Evolutionary conservation across 2,113 vertebrate species (phyloP).

Genomic region (Ochotona curzoniae): DNA sequence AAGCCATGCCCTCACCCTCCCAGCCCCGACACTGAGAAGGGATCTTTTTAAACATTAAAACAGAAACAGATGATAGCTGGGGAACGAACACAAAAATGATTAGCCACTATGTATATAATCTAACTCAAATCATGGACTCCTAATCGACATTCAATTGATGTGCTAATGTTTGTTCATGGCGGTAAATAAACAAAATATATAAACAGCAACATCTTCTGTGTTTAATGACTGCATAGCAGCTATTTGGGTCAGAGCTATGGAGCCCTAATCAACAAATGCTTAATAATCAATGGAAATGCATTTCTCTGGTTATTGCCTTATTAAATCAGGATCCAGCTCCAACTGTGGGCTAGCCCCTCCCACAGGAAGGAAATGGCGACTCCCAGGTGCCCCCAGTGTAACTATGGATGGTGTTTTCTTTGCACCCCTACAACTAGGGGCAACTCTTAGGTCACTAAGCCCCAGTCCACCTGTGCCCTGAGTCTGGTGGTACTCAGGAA

Average conservation of each 20-base stretch:
- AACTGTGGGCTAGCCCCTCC: constrained; percentile 37
- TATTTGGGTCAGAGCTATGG: constrained; percentile 83
- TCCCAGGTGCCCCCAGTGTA: neutral
- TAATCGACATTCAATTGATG: constrained; percentile 88
- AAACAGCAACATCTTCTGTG: constrained; percentile 85
- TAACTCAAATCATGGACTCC: constrained; percentile 81
- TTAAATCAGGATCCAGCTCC: constrained; percentile 82
- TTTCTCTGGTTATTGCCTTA: constrained; percentile 85
- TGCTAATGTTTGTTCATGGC: constrained; percentile 81
- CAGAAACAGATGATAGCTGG: constrained; percentile 76
- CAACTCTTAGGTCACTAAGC: neutral
- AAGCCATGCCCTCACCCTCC: constrained; percentile 68
- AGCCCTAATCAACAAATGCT: constrained; percentile 87
- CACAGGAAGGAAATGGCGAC: neutral
- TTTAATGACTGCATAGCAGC: constrained; percentile 82
- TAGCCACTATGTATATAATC: constrained; percentile 75
- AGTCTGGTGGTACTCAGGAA: neutral
- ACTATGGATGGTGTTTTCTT: neutral
- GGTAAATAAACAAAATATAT: constrained; percentile 87
- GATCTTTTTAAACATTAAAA: constrained; percentile 71
- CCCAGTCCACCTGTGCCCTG: neutral
- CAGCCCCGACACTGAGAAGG: constrained; percentile 71
- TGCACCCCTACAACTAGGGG: neutral
- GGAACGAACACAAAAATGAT: constrained; percentile 82
- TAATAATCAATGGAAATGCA: constrained; percentile 88